These are phyloP conservation scores for Brienomyrus longianalis DNA, from an alignment of 2,113 vertebrate genomes.

Conservation along the genomic window DNA sequence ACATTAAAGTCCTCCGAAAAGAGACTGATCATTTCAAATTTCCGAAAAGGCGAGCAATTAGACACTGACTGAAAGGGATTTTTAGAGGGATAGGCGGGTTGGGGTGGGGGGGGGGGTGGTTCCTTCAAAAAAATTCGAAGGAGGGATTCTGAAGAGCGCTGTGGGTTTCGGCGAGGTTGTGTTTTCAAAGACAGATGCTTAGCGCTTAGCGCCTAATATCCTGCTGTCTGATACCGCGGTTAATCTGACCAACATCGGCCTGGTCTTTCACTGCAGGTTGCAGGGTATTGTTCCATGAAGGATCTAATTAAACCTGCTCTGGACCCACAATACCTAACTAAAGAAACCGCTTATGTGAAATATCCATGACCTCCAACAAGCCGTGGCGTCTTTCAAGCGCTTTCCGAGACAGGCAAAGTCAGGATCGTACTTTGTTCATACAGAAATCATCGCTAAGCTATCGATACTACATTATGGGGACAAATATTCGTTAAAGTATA, in stretches of 20 bases:
- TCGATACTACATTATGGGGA: background rate
- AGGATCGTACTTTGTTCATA: too few relatives aligned
- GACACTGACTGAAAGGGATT: background rate
- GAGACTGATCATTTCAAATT: conserved; percentile 5
- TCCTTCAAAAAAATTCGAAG: background rate
- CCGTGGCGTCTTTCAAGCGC: conserved; percentile 25
- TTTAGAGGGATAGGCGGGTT: background rate
- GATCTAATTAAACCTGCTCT: conserved; percentile 52
- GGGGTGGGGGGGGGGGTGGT: background rate
- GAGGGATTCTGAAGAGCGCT: background rate
- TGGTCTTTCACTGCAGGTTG: conserved; percentile 45
- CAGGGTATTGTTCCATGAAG: conserved; percentile 47
- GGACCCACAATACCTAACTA: conserved; percentile 43
- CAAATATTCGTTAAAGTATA: background rate
- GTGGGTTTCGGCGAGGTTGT: background rate
- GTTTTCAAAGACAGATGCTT: background rate
- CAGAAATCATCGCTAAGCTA: background rate
- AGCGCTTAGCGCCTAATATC: background rate
- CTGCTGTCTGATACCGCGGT: conserved; percentile 32
- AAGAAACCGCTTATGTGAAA: conserved; percentile 40
- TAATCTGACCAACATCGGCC: conserved; percentile 47
- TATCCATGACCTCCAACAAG: conserved; percentile 45
- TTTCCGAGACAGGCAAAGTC: background rate
- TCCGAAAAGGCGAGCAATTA: background rate
- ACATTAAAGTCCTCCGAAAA: conserved; percentile 1